These are phyloP conservation scores for Adoxophyes honmai DNA, from an alignment of 1,140 invertebrate genomes.

Conservation along the genomic window DNA sequence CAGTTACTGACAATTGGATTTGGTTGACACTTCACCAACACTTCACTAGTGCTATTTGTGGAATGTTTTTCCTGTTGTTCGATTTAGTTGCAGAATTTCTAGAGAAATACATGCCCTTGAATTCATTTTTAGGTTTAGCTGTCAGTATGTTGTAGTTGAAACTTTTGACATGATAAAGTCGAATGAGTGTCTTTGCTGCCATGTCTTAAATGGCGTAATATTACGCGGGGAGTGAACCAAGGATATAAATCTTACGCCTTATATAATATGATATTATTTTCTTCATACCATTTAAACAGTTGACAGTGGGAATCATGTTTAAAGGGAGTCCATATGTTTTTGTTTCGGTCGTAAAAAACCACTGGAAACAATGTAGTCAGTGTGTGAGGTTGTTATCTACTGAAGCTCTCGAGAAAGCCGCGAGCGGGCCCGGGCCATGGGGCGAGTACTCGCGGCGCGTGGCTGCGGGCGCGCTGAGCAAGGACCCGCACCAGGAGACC, in stretches of 20 bases:
- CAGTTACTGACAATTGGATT: neutral
- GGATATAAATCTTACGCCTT: constrained; percentile 21
- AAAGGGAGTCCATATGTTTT: constrained; percentile 33
- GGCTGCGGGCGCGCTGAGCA: constrained; percentile 67
- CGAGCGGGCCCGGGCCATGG: constrained; percentile 65
- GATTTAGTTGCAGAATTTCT: neutral
- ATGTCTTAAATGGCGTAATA: neutral
- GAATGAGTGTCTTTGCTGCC: constrained; percentile 1
- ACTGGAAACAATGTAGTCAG: constrained; percentile 41
- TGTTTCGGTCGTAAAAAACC: constrained; percentile 37
- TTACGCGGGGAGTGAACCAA: neutral
- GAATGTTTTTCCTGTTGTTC: neutral
- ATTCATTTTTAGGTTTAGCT: constrained; percentile 6
- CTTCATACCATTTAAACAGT: constrained; percentile 20
- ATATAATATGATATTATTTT: constrained; percentile 36
- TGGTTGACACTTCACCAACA: neutral
- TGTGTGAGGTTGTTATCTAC: constrained; percentile 53
- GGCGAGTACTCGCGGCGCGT: constrained; percentile 79
- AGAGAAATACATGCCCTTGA: neutral
- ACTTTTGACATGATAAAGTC: neutral
- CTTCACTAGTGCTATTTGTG: too few species aligned
- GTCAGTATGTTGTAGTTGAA: neutral
- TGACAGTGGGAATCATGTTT: constrained; percentile 49
- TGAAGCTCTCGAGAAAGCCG: constrained; percentile 33
- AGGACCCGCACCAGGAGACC: constrained; percentile 84